phyloP scores from a whole-genome alignment of 1,140 invertebrate genomes.

The Planococcus citri region DNA sequence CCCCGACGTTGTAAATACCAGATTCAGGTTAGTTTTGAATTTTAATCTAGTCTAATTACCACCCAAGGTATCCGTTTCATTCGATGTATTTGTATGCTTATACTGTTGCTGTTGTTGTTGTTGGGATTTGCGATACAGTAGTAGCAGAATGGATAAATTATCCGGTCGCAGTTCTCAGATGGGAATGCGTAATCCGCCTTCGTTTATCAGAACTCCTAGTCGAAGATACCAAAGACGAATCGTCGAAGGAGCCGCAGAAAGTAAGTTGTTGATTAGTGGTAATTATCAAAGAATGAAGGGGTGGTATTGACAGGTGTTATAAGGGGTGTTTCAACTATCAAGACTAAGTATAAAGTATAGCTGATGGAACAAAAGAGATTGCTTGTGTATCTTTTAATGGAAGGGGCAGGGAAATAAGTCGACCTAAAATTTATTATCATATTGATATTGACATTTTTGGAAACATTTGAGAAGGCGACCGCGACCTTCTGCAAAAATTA shows the following conservation, averaged over 20 bases:
- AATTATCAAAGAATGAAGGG: not conserved
- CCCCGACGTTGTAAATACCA: slow-evolving; percentile 57
- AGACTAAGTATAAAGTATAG: no score
- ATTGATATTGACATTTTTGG: no score
- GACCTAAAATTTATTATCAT: no score
- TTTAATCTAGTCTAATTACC: not conserved
- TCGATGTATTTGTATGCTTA: no score
- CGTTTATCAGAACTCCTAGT: slow-evolving; percentile 81
- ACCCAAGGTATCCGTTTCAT: no score
- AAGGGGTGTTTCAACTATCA: no score
- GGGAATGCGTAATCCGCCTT: slow-evolving; percentile 51
- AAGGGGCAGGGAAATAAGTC: no score
- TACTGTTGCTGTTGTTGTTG: not conserved
- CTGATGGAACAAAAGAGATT: not conserved
- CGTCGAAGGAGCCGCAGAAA: slow-evolving; percentile 48
- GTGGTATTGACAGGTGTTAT: not conserved
- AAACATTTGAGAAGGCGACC: no score
- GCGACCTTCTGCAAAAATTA: no score
- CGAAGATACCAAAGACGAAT: slow-evolving; percentile 65
- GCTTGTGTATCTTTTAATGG: not conserved
- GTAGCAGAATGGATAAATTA: slow-evolving; percentile 53
- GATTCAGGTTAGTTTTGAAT: slow-evolving; percentile 48
- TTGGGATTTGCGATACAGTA: slow-evolving; percentile 28
- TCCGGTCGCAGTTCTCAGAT: slow-evolving; percentile 44
- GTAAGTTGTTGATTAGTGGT: slow-evolving; percentile 30